phyloP scores from a whole-genome alignment of 2,113 vertebrate species.

The Rhea pennata region DNA sequence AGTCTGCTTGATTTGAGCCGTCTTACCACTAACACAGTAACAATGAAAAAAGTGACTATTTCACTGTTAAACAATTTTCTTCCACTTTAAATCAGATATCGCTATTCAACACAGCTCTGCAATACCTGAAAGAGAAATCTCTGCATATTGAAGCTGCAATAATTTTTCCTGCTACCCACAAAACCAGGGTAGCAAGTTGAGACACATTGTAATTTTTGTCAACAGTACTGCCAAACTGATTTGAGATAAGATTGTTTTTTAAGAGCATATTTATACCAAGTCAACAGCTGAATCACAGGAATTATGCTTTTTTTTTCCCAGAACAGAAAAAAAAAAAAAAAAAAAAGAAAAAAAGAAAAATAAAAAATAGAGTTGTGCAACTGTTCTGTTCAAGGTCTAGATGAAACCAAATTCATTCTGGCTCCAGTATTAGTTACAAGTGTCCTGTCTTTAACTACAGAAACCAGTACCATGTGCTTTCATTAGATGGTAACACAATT shows the following conservation, averaged over 20 bases:
- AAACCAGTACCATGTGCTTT: not conserved
- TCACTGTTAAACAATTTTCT: not conserved
- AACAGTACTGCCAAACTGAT: not conserved
- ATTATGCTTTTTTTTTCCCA: not conserved
- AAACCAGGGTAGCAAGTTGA: not conserved
- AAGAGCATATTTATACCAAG: not conserved
- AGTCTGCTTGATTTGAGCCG: not conserved
- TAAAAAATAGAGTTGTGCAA: not conserved
- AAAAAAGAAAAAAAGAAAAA: not conserved
- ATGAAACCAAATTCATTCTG: not conserved
- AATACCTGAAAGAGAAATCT: not conserved
- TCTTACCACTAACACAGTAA: not conserved
- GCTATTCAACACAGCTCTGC: not conserved
- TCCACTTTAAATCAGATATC: not conserved
- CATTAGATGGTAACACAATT: not conserved
- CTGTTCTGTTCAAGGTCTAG: not conserved
- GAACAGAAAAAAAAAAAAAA: not conserved
- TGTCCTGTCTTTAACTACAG: not conserved
- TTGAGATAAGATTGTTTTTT: not conserved
- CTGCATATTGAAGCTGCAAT: not conserved
- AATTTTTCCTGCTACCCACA: not conserved
- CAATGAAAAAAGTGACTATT: not conserved
- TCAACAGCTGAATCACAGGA: not conserved
- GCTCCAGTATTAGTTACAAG: not conserved
- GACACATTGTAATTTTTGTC: not conserved